Conservation (phyloP, 2,113 vertebrate genomes). For the Lepidothrix coronata region DNA sequence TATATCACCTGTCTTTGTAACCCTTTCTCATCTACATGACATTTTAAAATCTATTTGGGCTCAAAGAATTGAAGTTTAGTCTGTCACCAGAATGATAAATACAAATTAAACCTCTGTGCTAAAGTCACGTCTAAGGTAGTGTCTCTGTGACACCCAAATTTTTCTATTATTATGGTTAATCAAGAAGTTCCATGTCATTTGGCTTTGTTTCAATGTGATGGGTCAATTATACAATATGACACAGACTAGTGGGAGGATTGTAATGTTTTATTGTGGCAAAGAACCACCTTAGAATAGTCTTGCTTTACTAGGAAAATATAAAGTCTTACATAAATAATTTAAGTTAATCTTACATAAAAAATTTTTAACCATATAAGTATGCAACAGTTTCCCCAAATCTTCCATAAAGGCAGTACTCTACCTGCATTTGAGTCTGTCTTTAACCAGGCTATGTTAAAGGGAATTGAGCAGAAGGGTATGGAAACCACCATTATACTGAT, state of each 20-base stretch:
- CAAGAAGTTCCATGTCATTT: background rate
- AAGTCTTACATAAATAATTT: background rate
- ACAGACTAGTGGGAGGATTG: background rate
- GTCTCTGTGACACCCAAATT: background rate
- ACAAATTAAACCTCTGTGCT: background rate
- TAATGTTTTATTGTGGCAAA: background rate
- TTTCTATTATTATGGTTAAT: background rate
- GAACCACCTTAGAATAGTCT: background rate
- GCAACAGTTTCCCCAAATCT: background rate
- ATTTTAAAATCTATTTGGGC: background rate
- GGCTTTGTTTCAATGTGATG: background rate
- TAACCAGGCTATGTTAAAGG: background rate
- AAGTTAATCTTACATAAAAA: background rate
- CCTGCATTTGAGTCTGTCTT: background rate
- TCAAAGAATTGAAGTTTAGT: background rate
- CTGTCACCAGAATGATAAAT: background rate
- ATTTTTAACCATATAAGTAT: background rate
- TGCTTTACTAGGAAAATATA: background rate
- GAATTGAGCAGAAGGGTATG: background rate
- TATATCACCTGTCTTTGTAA: background rate
- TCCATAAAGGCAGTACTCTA: background rate
- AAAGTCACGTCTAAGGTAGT: background rate
- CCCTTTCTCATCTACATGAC: background rate
- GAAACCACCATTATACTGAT: background rate
- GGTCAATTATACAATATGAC: background rate